phyloP scores from a whole-genome alignment of 2,888 invertebrate species.

The Papilio elwesi region DNA sequence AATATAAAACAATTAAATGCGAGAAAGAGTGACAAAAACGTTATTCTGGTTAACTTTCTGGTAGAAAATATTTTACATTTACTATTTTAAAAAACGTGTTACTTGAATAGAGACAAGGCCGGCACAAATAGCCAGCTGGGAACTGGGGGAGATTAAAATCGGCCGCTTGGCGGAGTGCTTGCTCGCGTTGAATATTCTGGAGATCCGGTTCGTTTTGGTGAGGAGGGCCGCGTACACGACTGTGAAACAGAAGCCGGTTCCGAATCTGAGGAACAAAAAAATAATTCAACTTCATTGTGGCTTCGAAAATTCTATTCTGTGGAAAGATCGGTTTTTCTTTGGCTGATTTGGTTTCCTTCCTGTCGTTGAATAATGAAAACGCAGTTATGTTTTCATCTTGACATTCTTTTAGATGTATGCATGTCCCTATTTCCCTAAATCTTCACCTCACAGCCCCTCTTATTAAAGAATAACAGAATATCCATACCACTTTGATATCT shows the following conservation, averaged over 20 bases:
- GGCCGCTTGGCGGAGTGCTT: constrained; percentile 96
- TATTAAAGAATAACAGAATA: too few relatives aligned
- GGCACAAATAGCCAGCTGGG: constrained; percentile 94
- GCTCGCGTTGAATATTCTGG: constrained; percentile 97
- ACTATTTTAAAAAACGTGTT: constrained; percentile 33
- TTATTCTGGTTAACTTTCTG: too few relatives aligned
- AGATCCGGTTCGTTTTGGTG: constrained; percentile 98
- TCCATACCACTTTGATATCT: too few relatives aligned
- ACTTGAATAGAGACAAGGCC: constrained; percentile 95
- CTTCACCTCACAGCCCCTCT: too few relatives aligned
- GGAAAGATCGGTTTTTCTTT: neutral
- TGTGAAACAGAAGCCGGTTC: constrained; percentile 97
- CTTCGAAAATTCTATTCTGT: neutral
- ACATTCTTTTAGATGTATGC: too few relatives aligned
- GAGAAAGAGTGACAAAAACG: too few relatives aligned
- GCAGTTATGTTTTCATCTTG: too few relatives aligned
- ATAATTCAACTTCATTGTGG: neutral
- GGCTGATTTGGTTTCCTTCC: too few relatives aligned
- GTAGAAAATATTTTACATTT: too few relatives aligned
- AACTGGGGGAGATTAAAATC: constrained; percentile 95
- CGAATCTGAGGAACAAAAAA: constrained; percentile 82
- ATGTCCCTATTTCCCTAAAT: too few relatives aligned
- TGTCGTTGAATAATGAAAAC: too few relatives aligned
- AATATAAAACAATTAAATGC: too few relatives aligned
- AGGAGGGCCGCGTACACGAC: constrained; percentile 98